Evolutionary conservation across 2,888 invertebrate genomes (phyloP).

Genomic region (Phytoseiulus persimilis): DNA sequence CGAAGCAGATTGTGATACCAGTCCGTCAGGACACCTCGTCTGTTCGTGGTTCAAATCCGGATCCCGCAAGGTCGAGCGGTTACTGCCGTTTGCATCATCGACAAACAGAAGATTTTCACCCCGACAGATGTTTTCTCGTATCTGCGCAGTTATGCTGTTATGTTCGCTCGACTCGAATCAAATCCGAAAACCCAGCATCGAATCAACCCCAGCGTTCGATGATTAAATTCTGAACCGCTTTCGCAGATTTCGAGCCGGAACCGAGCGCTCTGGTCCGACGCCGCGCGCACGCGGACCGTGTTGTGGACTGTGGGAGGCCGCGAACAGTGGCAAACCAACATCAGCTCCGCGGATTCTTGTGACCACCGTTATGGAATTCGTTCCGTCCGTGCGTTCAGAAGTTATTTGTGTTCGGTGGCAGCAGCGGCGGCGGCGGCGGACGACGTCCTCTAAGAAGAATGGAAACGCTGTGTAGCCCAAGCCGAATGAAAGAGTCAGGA

Average conservation of each 20-base stretch:
- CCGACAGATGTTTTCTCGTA: background rate
- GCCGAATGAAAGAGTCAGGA: background rate
- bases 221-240: too few relatives aligned
- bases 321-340: background rate
- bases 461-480: background rate
- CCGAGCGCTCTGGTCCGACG: too few relatives aligned
- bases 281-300: too few relatives aligned
- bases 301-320: background rate
- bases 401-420: background rate
- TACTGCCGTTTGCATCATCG: background rate
- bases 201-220: too few relatives aligned
- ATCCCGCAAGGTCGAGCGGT: background rate
- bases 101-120: background rate
- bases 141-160: background rate
- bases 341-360: background rate
- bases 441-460: background rate
- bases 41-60: background rate
- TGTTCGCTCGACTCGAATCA: background rate
- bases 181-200: background rate
- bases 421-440: background rate
- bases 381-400: background rate
- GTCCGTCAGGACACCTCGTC: too few relatives aligned
- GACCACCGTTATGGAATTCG: background rate
- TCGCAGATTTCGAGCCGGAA: too few relatives aligned
- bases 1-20: too few relatives aligned